Base-by-base conservation (phyloP, 2,888 invertebrate genomes). In the Chesias legatella region DNA sequence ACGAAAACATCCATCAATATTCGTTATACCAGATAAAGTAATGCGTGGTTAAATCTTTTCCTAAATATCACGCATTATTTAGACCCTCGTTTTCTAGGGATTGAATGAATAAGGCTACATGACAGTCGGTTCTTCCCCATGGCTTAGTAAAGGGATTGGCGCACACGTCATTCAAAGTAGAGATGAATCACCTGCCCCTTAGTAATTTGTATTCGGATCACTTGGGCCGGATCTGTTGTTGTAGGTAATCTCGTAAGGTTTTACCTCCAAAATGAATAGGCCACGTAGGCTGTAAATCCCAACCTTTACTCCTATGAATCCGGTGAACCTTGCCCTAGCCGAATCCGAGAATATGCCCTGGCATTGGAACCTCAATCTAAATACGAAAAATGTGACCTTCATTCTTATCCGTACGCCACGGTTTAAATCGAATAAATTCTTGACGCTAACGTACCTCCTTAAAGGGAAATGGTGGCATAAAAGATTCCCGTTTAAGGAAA, bases 381-480 rank as follows among this genome's bases (percentile, higher is more conserved):
- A 23, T 23, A 11, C 31, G 6, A 10, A 32, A 23, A 32, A 11
- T 31, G 30, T 30, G 21, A 23, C 31, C 31, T 22, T 23, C 22
- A 21, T 30, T 30, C 7, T 8, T 30, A 9, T 10, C 30, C 7
- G 10, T 5, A 5, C 5, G 20, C 20, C 31, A 11, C 11, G 22
- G 10, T 23, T 23, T n/a, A 32, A 32, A 23, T 32, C 23, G 10
- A 32, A 23, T 32, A 30, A 21, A 30, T 23, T 11, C 11, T 32
- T 32, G 10, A 11, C 10, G 22, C 10, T n/a, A 10, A 20, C 29
- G 20, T 20, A 17, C 20, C 9, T 17, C 13, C 3, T 21, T 6
- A 9, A 13, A n/a, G 9, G 10, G 7, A 21, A 21, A 30, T 8
- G 30, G 30, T 8, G 21, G 3, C 20, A 21, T 3, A 10, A 21